phyloP scores from a whole-genome alignment of 2,113 vertebrate genomes.

The Oxyruncus cristatus region DNA sequence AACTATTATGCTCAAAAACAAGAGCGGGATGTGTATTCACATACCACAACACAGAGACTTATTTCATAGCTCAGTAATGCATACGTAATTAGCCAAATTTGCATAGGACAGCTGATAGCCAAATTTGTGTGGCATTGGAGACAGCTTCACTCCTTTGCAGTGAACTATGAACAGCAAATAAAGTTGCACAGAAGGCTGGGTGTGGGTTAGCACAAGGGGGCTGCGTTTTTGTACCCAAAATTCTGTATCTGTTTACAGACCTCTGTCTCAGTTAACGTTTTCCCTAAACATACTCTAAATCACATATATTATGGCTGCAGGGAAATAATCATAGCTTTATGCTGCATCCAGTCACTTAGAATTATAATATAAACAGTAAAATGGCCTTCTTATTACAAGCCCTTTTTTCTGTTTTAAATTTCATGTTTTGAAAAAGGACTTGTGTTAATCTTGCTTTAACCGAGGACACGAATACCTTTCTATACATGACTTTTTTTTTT shows the following conservation, averaged over 20 bases:
- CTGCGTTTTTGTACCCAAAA: neutral
- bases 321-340: conserved; percentile 48
- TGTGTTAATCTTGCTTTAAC: neutral
- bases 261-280: neutral
- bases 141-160: neutral
- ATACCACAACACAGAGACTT: conserved; percentile 40
- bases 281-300: neutral
- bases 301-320: neutral
- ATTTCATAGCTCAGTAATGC: conserved; percentile 44
- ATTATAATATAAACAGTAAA: conserved; percentile 42
- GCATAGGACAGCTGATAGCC: conserved; percentile 39
- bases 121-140: neutral
- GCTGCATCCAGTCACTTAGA: neutral
- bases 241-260: neutral
- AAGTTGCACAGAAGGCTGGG: neutral
- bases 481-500: neutral
- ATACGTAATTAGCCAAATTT: conserved; percentile 41
- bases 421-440: neutral
- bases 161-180: neutral
- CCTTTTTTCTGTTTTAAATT: neutral
- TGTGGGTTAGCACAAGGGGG: neutral
- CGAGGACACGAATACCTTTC: neutral
- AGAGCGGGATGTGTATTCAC: conserved; percentile 51
- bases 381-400: neutral
- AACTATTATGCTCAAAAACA: conserved; percentile 55